Base-by-base conservation (phyloP, 37 sponge, comb jelly and placozoan genomes). In the Hexactinellida sp. region DNA sequence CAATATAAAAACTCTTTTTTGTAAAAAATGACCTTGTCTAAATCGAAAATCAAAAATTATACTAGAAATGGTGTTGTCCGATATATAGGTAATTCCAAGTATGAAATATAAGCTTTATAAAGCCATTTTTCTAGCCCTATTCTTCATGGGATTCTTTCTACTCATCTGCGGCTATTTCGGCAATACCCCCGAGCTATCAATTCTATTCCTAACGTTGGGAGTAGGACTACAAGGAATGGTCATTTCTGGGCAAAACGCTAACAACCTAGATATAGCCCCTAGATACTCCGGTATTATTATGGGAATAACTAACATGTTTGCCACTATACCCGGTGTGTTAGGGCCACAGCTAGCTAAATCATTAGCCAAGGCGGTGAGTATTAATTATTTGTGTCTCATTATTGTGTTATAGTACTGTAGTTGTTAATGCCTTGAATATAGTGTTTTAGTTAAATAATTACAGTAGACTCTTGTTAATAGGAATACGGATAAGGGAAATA, bases 231-330 rank as follows among this genome's bases (percentile, higher is more conserved):
- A 35, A 5, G 93, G 94, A 0, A 21, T 89, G 55, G 84, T 54
- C 0, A 0, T 87, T 28, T 89, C 91, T 16, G 97, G 94, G 13
- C 90, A 85, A 82, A 88, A 54, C 55, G 83, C 86, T 54, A 94
- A 90, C 55, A 91, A 94, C 38, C 55, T 96, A 55, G 94, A 94
- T 84, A 92, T 94, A 83, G 95, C 94, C 39, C 94, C 97, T 38
- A 51, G 54, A 19, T 91, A 84, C 54, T 90, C 94, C 55, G 97
- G 97, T 0, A 83, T 96, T 0, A 47, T 96, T n/a, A 94, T 96
- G 94, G 97, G 94, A 0, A 88, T 96, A 36, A 90, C 91, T 23
- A 96, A 96, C 87, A 87, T 82, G 10, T 83, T 36, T 36, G 97
- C 85, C 0, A 94, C 95, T 25, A 55, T 96, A 0, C 93, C 97